Conservation (phyloP, 2,113 vertebrate genomes). For the Hypocryptadius cinnamomeus region DNA sequence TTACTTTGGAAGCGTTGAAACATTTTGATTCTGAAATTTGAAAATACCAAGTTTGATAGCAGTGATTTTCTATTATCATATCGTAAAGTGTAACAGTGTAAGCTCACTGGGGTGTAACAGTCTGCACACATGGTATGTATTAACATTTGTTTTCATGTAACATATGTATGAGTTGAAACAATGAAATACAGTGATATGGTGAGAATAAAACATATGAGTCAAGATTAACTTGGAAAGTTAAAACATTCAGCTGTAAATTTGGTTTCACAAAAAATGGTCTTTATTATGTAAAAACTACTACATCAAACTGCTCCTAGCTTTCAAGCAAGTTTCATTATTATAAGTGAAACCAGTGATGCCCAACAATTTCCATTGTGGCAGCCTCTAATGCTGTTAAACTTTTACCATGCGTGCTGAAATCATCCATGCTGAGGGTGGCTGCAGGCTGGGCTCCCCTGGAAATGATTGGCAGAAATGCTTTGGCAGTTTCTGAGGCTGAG, state of each 20-base stretch:
- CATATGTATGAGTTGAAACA: background rate
- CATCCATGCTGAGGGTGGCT: background rate
- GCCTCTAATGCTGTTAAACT: background rate
- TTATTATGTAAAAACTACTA: slow-evolving; percentile 33
- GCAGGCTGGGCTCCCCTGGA: background rate
- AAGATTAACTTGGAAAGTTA: background rate
- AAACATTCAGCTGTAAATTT: background rate
- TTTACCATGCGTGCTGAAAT: background rate
- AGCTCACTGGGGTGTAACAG: background rate
- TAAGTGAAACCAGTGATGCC: slow-evolving; percentile 43
- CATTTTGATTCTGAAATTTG: background rate
- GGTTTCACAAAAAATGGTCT: background rate
- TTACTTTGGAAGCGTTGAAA: background rate
- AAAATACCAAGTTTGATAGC: background rate
- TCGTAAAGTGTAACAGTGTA: background rate
- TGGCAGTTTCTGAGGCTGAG: background rate
- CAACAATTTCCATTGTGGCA: slow-evolving; percentile 39
- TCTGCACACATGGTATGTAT: background rate
- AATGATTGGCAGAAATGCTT: background rate
- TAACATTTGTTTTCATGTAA: slow-evolving; percentile 16
- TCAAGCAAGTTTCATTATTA: slow-evolving; percentile 24
- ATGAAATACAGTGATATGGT: background rate
- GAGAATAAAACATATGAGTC: background rate
- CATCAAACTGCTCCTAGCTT: slow-evolving; percentile 16
- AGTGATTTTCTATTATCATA: background rate